A percentile compares a stretch with the other conserved stretches of the same genome.
phyloP scores from a whole-genome alignment of 2,797 vertebrate species.

The Scarus forsteni region DNA sequence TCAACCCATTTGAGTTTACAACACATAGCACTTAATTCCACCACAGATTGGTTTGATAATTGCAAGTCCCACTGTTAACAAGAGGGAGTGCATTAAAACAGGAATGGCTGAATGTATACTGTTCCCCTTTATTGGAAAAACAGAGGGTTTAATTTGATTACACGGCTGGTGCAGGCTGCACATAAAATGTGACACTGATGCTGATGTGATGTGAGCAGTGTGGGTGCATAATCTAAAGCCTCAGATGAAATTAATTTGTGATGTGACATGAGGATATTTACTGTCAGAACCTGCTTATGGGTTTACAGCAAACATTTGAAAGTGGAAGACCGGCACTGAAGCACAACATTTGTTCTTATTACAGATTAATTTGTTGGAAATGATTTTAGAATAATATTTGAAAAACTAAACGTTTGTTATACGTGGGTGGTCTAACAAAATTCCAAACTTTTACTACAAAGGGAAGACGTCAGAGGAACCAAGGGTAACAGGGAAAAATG shows the following conservation, averaged over 20 bases:
- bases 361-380: too few species aligned
- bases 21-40: background rate
- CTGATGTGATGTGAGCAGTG: background rate
- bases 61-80: background rate
- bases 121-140: background rate
- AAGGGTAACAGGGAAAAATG: background rate
- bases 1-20: background rate
- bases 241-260: background rate
- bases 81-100: background rate
- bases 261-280: background rate
- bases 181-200: slow-evolving; percentile 2
- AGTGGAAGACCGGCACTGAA: too few species aligned
- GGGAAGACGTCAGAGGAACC: background rate
- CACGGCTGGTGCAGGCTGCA: slow-evolving; percentile 1
- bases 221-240: slow-evolving; percentile 6
- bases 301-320: too few species aligned
- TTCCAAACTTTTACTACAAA: background rate
- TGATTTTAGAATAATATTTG: background rate
- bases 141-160: slow-evolving; percentile 18
- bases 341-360: too few species aligned
- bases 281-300: background rate
- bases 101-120: background rate
- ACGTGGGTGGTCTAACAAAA: background rate
- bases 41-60: background rate
- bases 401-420: slow-evolving; percentile 10